Evolutionary conservation across 2,797 vertebrate species (phyloP).

Genomic region (Lophura swinhoii): DNA sequence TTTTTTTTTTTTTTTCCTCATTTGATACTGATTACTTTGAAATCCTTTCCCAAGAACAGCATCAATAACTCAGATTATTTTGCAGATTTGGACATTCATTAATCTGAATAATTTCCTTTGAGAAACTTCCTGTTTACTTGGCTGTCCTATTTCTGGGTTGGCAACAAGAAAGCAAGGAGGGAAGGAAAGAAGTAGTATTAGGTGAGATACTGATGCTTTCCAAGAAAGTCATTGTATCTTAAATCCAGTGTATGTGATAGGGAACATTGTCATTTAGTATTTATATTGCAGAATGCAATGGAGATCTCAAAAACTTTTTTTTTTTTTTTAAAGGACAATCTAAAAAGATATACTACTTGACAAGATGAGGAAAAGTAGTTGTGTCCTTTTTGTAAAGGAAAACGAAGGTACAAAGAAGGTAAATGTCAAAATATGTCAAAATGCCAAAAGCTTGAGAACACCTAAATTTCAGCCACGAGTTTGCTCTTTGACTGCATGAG

Average conservation of each 20-base stretch:
- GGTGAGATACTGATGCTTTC: neutral
- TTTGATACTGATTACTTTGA: neutral
- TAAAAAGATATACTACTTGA: neutral
- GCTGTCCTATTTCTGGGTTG: neutral
- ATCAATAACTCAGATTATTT: neutral
- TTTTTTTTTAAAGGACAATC: neutral
- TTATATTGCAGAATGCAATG: neutral
- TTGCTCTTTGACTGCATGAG: neutral
- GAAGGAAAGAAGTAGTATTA: neutral
- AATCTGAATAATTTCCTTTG: neutral
- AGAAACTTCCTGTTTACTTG: neutral
- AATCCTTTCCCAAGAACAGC: rapidly evolving
- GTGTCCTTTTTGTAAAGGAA: neutral
- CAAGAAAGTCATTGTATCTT: neutral
- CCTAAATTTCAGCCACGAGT: neutral
- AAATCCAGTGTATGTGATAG: neutral
- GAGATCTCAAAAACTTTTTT: neutral
- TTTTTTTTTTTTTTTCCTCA: neutral
- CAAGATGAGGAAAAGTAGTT: neutral
- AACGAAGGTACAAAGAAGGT: rapidly evolving
- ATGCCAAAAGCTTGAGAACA: neutral
- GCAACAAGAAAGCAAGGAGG: neutral
- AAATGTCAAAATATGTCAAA: neutral
- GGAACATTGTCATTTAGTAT: neutral
- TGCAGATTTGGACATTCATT: neutral